phyloP scores from a whole-genome alignment of 2,888 invertebrate species.

The Callosobruchus maculatus region DNA sequence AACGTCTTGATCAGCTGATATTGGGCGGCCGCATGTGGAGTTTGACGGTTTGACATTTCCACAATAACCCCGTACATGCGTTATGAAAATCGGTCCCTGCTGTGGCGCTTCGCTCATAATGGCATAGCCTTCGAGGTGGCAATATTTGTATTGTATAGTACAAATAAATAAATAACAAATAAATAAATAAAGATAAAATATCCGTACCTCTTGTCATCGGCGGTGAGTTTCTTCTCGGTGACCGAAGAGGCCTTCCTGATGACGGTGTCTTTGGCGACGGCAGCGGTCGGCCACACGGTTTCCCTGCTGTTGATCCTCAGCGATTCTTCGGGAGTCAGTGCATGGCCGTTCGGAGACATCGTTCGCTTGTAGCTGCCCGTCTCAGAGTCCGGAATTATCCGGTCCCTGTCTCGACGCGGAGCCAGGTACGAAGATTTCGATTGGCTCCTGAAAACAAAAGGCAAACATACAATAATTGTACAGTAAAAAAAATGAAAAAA shows the following conservation, averaged over 20 bases:
- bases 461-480: too few relatives aligned
- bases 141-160: too few relatives aligned
- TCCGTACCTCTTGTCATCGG: conserved; percentile 28
- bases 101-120: too few relatives aligned
- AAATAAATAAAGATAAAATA: too few relatives aligned
- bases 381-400: conserved; percentile 63
- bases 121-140: too few relatives aligned
- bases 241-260: conserved; percentile 30
- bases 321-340: conserved; percentile 25
- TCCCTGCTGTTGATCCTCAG: conserved; percentile 35
- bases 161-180: too few relatives aligned
- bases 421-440: conserved; percentile 75
- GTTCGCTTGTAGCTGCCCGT: conserved; percentile 73
- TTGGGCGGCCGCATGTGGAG: too few relatives aligned
- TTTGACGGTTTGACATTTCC: too few relatives aligned
- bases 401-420: conserved; percentile 66
- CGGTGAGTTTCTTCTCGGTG: conserved; percentile 39
- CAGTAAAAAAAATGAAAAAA: too few relatives aligned
- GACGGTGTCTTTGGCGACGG: conserved; percentile 17
- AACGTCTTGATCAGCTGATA: too few relatives aligned
- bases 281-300: conserved; percentile 37
- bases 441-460: conserved; percentile 61
- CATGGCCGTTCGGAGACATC: conserved; percentile 62
- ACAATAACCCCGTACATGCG: too few relatives aligned
- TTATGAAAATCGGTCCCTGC: too few relatives aligned